Evolutionary conservation across 64 coral and sea anemone genomes (phyloP), one percentile per base, ranked within the genome.

Genomic region (Acropora tenuis): DNA sequence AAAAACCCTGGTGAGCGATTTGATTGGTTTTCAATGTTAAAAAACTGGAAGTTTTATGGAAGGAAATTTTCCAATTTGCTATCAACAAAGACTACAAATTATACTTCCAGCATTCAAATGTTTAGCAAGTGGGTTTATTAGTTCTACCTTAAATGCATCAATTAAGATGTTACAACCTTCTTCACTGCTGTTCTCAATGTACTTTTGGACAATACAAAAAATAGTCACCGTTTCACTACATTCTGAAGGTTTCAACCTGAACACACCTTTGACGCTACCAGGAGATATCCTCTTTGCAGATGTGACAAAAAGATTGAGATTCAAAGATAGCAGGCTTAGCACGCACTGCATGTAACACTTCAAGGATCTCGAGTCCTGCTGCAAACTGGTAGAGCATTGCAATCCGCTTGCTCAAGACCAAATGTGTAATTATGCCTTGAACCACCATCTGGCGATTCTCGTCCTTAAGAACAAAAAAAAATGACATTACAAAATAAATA

Each of bases 21-120:
- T 30, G 30, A 30, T 30, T 30, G 30, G 30, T 30, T 30, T 30
- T 67, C 63, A 67, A 67, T 67, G 11, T 67, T 67, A 67, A 12
- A 67, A 3, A 67, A 67, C 63, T 67, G 63, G 63, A 67, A 67
- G 16, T 67, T 67, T 67, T 67, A 67, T 67, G 63, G 8, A 67
- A 67, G 63, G 63, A 67, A 67, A 67, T 67, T 3, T 12, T 13
- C 63, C 30, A 53, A 53, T 67, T 67, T 67, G 63, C 63, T 67
- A 12, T 67, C 63, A 67, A 67, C 63, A 67, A 67, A 67, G 63
- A 67, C 63, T 67, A 67, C 63, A 67, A 11, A 67, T 67, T 3
- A 67, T 67, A 67, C 63, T 67, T 67, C 63, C 63, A 67, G 63
- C 63, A 67, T 67, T 67, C 63, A 67, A 67, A 18, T 67, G 63